A percentile compares a stretch with the other conserved stretches of the same genome.
These are phyloP conservation scores for Urocyon cinereoargenteus DNA, from an alignment of 2,797 vertebrate genomes.

Conservation along the genomic window DNA sequence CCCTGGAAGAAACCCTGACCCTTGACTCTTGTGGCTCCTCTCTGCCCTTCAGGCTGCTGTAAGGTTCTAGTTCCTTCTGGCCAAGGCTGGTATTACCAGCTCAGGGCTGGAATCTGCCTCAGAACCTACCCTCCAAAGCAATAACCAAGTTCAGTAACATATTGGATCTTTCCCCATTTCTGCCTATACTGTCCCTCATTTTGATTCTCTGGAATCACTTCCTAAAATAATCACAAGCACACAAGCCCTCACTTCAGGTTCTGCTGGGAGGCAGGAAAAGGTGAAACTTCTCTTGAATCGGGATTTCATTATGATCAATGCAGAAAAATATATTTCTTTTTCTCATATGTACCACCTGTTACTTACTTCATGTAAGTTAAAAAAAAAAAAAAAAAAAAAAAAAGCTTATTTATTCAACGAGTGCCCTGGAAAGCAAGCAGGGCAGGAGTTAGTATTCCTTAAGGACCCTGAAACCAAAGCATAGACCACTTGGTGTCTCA, in stretches of 20 bases:
- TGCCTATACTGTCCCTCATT: neutral
- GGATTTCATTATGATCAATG: neutral
- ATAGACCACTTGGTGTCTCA: neutral
- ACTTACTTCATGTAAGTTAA: neutral
- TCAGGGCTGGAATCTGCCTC: neutral
- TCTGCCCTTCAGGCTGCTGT: neutral
- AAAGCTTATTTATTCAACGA: neutral
- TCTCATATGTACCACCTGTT: neutral
- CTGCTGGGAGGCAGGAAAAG: neutral
- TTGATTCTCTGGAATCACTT: neutral
- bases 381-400: neutral
- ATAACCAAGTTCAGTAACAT: neutral
- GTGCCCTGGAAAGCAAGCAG: neutral
- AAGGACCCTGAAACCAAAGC: neutral
- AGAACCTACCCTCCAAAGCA: neutral
- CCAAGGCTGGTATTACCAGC: neutral
- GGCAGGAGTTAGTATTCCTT: neutral
- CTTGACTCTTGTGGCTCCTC: neutral
- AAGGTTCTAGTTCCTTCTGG: neutral
- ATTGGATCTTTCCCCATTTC: neutral
- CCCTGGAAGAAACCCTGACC: neutral
- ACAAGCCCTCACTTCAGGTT: neutral
- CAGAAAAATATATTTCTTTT: neutral
- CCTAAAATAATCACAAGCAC: neutral
- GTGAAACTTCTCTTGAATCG: neutral